phyloP scores from a whole-genome alignment of 1,140 invertebrate species.

The Eriosoma lanigerum region DNA sequence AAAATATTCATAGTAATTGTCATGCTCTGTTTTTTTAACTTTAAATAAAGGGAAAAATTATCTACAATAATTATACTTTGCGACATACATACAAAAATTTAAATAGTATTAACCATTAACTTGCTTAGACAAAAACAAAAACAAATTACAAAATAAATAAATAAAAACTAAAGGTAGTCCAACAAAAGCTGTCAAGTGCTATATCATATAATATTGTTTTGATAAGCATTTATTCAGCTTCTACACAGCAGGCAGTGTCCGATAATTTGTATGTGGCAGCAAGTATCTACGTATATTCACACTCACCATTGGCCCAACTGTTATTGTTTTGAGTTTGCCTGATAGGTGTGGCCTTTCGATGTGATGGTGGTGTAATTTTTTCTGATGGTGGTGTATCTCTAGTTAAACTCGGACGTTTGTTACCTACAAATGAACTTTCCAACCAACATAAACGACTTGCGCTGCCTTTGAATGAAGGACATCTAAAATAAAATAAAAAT shows the following conservation, averaged over 20 bases:
- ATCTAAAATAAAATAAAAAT: conserved; percentile 51
- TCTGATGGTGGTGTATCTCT: conserved; percentile 72
- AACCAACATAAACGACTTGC: conserved; percentile 74
- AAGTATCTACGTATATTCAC: conserved; percentile 49
- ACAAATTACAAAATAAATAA: conserved; percentile 49
- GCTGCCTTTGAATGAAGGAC: conserved; percentile 58
- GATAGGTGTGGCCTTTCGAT: conserved; percentile 53
- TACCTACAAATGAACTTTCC: conserved; percentile 87
- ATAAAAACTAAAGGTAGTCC: conserved; percentile 49
- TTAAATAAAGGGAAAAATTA: conserved; percentile 20
- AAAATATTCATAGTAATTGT: conserved; percentile 32
- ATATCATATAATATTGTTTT: conserved; percentile 31
- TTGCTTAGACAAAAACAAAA: conserved; percentile 46
- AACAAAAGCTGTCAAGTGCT: conserved; percentile 48
- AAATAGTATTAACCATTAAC: conserved; percentile 42
- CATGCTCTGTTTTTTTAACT: conserved; percentile 38
- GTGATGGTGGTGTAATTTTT: conserved; percentile 58
- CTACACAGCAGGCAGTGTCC: conserved; percentile 46
- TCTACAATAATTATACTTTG: conserved; percentile 31
- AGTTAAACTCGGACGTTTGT: conserved; percentile 73
- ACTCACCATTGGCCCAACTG: conserved; percentile 44
- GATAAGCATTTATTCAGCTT: conserved; percentile 40
- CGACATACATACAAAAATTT: conserved; percentile 30
- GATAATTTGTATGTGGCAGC: conserved; percentile 32
- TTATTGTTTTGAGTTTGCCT: conserved; percentile 53